Conservation (phyloP, 2,888 invertebrate genomes). For the Philonicus albiceps region DNA sequence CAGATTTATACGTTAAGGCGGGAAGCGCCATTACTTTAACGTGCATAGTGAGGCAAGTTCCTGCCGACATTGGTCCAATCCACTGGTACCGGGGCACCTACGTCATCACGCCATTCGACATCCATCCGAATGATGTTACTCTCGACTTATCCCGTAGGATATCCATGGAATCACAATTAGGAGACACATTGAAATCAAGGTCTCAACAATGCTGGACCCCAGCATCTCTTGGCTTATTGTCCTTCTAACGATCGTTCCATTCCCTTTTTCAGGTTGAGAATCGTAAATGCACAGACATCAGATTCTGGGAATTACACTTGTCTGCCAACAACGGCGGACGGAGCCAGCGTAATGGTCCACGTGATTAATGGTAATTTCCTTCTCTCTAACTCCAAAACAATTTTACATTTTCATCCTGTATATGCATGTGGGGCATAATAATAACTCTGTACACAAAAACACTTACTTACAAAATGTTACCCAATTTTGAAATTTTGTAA, state of each 20-base stretch:
- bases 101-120: slow-evolving; percentile 58
- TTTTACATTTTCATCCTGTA: not conserved
- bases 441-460: not conserved
- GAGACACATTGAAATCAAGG: slow-evolving; percentile 77
- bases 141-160: slow-evolving; percentile 58
- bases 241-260: not conserved
- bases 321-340: slow-evolving; percentile 83
- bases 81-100: slow-evolving; percentile 72
- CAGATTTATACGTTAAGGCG: slow-evolving; percentile 76
- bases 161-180: slow-evolving; percentile 61
- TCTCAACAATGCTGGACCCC: slow-evolving; percentile 47
- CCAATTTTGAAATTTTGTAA: not conserved
- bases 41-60: slow-evolving; percentile 75
- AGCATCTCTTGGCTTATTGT: not conserved
- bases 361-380: slow-evolving; percentile 80
- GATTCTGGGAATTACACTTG: slow-evolving; percentile 92
- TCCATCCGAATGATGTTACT: slow-evolving; percentile 58
- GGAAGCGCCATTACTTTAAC: slow-evolving; percentile 76
- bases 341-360: slow-evolving; percentile 85
- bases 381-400: not conserved
- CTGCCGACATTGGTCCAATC: slow-evolving; percentile 75
- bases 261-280: slow-evolving; percentile 67
- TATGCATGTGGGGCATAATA: not conserved
- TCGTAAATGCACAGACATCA: slow-evolving; percentile 75
- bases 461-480: not conserved